Conservation (phyloP, 2,113 vertebrate species). For the Cebidichthys violaceus region DNA sequence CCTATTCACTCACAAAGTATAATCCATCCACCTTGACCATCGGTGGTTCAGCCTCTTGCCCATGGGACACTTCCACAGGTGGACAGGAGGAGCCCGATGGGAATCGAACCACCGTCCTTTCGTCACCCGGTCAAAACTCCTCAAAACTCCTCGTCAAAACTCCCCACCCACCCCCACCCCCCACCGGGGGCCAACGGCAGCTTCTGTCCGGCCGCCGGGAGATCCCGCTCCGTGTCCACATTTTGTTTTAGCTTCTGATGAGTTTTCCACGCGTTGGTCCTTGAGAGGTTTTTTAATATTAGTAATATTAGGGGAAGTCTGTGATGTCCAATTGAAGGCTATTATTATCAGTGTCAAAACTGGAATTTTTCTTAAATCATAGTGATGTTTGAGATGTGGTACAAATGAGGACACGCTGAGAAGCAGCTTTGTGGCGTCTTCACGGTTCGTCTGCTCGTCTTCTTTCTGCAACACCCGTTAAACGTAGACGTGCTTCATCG, state of each 20-base stretch:
- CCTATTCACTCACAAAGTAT: too few relatives aligned
- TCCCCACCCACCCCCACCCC: too few relatives aligned
- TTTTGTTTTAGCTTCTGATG: neutral
- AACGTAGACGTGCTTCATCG: conserved; percentile 39
- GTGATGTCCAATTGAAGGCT: too few relatives aligned
- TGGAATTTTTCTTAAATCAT: neutral
- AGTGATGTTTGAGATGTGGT: neutral
- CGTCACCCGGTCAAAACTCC: fast-evolving
- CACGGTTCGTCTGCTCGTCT: too few relatives aligned
- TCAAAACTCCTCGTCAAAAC: too few relatives aligned
- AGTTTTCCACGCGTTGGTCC: neutral
- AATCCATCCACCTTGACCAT: too few relatives aligned
- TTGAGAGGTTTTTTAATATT: neutral
- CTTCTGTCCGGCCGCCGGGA: too few relatives aligned
- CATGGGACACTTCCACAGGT: neutral
- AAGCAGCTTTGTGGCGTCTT: neutral
- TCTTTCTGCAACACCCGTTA: conserved; percentile 1
- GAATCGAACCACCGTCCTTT: neutral
- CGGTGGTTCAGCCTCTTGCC: too few relatives aligned
- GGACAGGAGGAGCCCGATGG: neutral
- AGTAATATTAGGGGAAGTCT: too few relatives aligned
- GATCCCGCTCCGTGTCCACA: neutral
- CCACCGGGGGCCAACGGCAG: too few relatives aligned
- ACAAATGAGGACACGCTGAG: neutral
- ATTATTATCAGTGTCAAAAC: too few relatives aligned